Conservation (phyloP, 2,113 vertebrate genomes). For the Otolemur garnettii region DNA sequence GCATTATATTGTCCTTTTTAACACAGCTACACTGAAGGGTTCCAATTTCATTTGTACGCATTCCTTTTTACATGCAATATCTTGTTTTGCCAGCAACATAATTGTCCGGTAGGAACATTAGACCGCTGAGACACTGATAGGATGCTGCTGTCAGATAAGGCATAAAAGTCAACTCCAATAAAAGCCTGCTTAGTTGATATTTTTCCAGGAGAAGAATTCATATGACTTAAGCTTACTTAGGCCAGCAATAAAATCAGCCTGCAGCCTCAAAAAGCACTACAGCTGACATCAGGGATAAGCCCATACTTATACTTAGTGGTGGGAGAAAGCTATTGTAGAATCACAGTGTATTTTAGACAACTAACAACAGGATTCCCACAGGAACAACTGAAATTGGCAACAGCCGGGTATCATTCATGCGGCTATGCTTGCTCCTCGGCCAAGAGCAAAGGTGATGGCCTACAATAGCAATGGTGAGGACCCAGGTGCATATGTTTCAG, state of each 20-base stretch:
- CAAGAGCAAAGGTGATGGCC: neutral
- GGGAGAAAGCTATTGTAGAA: neutral
- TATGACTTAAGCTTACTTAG: neutral
- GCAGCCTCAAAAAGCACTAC: neutral
- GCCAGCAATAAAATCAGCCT: neutral
- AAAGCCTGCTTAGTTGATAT: neutral
- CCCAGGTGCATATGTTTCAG: neutral
- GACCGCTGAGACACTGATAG: neutral
- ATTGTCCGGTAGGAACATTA: neutral
- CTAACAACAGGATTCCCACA: neutral
- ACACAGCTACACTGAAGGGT: neutral
- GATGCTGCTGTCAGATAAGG: neutral
- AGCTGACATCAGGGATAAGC: neutral
- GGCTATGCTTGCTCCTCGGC: neutral
- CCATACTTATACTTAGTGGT: neutral
- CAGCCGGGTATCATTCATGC: neutral
- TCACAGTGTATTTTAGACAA: neutral
- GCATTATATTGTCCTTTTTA: neutral
- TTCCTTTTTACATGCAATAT: constrained; percentile 9
- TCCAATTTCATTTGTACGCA: neutral
- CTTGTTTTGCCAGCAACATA: neutral
- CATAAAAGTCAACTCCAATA: neutral
- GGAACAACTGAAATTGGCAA: neutral
- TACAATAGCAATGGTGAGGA: neutral
- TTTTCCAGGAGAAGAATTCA: neutral